phyloP scores from a whole-genome alignment of 2,113 vertebrate genomes.

The Cairina moschata region DNA sequence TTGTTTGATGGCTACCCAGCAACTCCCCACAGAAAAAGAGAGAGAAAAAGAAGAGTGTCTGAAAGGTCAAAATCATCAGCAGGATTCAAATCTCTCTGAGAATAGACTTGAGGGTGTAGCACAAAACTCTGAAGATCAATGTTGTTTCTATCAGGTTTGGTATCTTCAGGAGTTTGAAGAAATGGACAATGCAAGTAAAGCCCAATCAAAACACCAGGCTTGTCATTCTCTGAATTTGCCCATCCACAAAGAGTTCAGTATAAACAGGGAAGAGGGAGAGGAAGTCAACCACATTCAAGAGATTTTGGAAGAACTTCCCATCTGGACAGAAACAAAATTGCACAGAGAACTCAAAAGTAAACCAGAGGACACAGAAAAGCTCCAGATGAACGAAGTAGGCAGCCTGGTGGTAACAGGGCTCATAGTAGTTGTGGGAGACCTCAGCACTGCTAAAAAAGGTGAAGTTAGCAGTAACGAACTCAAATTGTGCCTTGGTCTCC shows the following conservation, averaged over 20 bases:
- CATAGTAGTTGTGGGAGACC: neutral
- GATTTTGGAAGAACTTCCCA: conserved; percentile 53
- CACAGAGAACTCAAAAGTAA: conserved; percentile 51
- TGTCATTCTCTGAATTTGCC: neutral
- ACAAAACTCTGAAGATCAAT: conserved; percentile 38
- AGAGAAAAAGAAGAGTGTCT: conserved; percentile 58
- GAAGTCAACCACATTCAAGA: conserved; percentile 43
- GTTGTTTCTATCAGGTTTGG: conserved; percentile 49
- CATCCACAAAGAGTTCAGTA: conserved; percentile 15
- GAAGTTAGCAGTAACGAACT: conserved; percentile 31
- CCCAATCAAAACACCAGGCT: neutral
- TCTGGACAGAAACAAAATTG: conserved; percentile 51
- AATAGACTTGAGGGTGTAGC: conserved; percentile 32
- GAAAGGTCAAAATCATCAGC: conserved; percentile 46
- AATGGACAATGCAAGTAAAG: neutral
- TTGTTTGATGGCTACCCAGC: neutral
- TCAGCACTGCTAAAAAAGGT: neutral
- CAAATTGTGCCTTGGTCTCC: conserved; percentile 38
- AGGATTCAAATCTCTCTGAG: conserved; percentile 47
- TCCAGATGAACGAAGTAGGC: conserved; percentile 48
- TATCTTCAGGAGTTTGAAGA: conserved; percentile 56
- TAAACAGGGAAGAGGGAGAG: conserved; percentile 60
- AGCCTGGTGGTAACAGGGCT: neutral
- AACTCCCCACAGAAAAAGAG: conserved; percentile 52
- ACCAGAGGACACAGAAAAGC: conserved; percentile 58